A percentile compares a stretch with the other conserved stretches of the same genome.
Conservation (phyloP, 2,888 invertebrate species). For the Lithophane ornitopus region DNA sequence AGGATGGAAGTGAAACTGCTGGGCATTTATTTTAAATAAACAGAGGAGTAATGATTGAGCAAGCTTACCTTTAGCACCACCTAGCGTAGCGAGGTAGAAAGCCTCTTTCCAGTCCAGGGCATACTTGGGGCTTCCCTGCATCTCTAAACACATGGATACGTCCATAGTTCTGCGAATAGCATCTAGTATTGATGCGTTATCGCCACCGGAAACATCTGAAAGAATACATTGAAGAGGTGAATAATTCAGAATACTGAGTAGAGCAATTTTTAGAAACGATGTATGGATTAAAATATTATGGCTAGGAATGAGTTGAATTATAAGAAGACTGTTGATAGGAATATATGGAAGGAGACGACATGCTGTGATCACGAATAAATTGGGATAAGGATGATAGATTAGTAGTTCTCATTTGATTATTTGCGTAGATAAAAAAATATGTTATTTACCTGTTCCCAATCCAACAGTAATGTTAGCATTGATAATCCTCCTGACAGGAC, state of each 20-base stretch:
- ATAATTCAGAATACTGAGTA: background rate
- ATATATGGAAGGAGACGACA: background rate
- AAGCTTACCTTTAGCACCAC: conserved; percentile 95
- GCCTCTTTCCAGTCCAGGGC: conserved; percentile 94
- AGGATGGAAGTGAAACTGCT: background rate
- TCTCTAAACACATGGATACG: conserved; percentile 93
- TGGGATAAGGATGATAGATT: background rate
- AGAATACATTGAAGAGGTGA: background rate
- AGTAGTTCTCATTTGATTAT: background rate
- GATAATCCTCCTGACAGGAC: conserved; percentile 93
- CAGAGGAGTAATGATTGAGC: background rate
- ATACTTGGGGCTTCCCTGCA: conserved; percentile 77
- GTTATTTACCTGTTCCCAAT: conserved; percentile 94
- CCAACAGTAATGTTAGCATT: conserved; percentile 93
- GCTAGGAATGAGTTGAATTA: background rate
- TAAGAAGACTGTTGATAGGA: background rate
- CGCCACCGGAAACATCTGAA: conserved; percentile 95
- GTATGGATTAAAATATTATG: background rate
- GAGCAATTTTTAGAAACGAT: background rate
- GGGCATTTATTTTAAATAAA: background rate
- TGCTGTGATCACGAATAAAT: background rate
- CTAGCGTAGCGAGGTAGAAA: conserved; percentile 96
- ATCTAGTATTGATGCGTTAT: conserved; percentile 94
- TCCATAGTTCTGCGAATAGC: conserved; percentile 94
- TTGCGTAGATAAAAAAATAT: background rate